Percentiles rank a stretch among this genome's conserved stretches.
These are phyloP conservation scores for Gavia stellata DNA, from an alignment of 2,113 vertebrate genomes.

Conservation along the genomic window DNA sequence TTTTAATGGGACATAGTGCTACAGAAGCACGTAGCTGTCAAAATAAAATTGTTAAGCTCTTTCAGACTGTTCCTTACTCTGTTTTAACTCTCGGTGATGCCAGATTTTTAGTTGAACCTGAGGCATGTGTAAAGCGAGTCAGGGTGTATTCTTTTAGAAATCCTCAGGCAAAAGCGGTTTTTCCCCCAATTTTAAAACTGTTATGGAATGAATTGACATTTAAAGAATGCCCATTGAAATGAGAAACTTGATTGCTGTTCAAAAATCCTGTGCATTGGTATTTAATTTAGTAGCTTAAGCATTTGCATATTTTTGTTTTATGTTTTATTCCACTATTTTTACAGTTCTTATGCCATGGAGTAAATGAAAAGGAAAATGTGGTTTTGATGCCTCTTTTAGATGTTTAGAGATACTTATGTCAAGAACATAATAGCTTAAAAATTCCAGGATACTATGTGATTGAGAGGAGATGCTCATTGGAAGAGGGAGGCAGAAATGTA, in stretches of 20 bases:
- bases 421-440: neutral
- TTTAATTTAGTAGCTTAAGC: neutral
- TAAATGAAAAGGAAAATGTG: neutral
- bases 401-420: neutral
- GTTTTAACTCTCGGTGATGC: neutral
- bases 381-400: neutral
- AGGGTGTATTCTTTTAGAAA: neutral
- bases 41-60: neutral
- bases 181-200: neutral
- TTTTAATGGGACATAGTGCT: neutral
- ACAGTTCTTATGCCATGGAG: neutral
- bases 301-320: neutral
- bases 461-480: neutral
- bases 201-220: neutral
- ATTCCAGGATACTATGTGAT: neutral
- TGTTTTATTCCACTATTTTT: neutral
- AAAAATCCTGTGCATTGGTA: neutral
- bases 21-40: neutral
- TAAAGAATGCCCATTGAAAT: neutral
- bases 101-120: neutral
- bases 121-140: fast-evolving
- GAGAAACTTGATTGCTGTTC: neutral
- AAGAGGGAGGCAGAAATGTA: neutral
- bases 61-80: neutral
- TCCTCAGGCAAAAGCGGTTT: neutral